Evolutionary conservation across 1,140 invertebrate genomes (phyloP).

Genomic region (Idris sp.): DNA sequence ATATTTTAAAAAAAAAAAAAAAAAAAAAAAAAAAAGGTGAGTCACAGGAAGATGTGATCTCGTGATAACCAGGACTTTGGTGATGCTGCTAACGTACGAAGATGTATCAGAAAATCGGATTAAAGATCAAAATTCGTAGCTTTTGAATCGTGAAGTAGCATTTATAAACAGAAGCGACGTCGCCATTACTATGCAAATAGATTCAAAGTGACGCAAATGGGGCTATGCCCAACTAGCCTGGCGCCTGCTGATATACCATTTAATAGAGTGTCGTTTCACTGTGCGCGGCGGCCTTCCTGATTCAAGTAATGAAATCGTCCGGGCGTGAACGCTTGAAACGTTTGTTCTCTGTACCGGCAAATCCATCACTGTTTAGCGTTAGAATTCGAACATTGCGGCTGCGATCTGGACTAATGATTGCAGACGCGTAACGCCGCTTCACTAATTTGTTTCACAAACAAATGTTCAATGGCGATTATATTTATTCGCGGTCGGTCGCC

Average conservation of each 20-base stretch:
- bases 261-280: conserved; percentile 75
- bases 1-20: too few relatives aligned
- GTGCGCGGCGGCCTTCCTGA: conserved; percentile 63
- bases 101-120: conserved; percentile 37
- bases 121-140: conserved; percentile 43
- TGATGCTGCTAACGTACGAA: too few relatives aligned
- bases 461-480: conserved; percentile 13
- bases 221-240: conserved; percentile 68
- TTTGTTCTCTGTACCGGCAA: conserved; percentile 67
- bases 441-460: conserved; percentile 56
- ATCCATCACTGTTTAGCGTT: conserved; percentile 59
- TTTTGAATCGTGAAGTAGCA: conserved; percentile 49
- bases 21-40: too few relatives aligned
- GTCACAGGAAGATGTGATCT: too few relatives aligned
- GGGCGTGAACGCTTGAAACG: conserved; percentile 69
- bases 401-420: conserved; percentile 59
- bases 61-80: too few relatives aligned
- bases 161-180: conserved; percentile 66
- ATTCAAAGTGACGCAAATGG: conserved; percentile 75
- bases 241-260: conserved; percentile 73
- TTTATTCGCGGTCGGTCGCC: too few relatives aligned
- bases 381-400: conserved; percentile 55
- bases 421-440: conserved; percentile 50
- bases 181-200: conserved; percentile 77
- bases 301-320: conserved; percentile 76